Evolutionary conservation across 2,888 invertebrate species (phyloP), one percentile per base, ranked within the genome.

Genomic region (Cerceris ruficornis): DNA sequence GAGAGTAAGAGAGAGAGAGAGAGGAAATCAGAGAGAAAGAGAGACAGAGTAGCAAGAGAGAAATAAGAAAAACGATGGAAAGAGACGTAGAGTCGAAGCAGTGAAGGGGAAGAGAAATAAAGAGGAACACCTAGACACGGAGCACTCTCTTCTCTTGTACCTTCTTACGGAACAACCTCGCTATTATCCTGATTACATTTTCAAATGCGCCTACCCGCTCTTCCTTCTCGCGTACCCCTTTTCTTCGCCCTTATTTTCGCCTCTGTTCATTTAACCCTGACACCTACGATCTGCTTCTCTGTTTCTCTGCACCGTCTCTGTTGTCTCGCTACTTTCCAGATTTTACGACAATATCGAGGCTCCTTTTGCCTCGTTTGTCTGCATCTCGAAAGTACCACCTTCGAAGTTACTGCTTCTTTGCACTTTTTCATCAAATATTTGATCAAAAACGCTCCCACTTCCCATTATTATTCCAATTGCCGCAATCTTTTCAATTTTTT

Each of bases 101-200:
- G 57, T 14, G 54, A 66, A 54, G 7, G 55, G 68, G 60, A 39
- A 67, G 50, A 52, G 70, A 69, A 67, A 73, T 69, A 77, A 77
- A 75, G 75, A 77, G 70, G 73, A 79, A 70, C 69, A 59, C 42
- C 52, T 66, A 76, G 76, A 70, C 62, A 60, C 52, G 62, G 70
- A 43, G 43, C 75, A 61, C 64, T 77, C 69, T 70, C 81, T 75
- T 82, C 62, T 72, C 78, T 76, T 46, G 59, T 76, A 65, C 76
- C 77, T 71, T 82, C 81, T 83, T 76, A 70, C 69, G 57, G 80
- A 78, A 77, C 81, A 81, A 77, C 76, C 80, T 81, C 75, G 87
- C 89, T 90, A 89, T 90, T 89, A 90, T 88, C 84, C 85, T 87
- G 89, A 90, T 90, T 90, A 86, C 88, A 87, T 88, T 87, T 87